phyloP scores from a whole-genome alignment of 2,113 vertebrate species.

The Tonatia bakeri region DNA sequence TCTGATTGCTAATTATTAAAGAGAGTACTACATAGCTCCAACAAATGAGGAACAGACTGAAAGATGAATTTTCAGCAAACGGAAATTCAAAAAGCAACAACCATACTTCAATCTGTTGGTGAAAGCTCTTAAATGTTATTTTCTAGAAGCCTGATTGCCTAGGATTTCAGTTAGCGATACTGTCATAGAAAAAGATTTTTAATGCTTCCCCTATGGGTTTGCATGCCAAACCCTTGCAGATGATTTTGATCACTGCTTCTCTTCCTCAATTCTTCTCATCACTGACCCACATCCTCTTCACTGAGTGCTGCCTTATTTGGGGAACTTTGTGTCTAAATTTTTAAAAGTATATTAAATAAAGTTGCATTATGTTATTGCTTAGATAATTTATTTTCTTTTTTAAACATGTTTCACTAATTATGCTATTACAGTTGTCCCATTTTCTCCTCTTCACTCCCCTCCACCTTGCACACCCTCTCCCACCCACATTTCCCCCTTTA shows the following conservation, averaged over 20 bases:
- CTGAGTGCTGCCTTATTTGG: background rate
- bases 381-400: background rate
- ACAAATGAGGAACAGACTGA: background rate
- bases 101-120: conserved; percentile 28
- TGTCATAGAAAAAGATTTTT: background rate
- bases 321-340: background rate
- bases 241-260: background rate
- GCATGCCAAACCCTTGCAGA: background rate
- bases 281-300: background rate
- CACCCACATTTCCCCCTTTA: no score
- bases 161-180: conserved; percentile 17
- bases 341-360: background rate
- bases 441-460: no score
- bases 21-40: conserved; percentile 12
- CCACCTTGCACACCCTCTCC: no score
- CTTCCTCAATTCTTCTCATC: background rate
- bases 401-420: no score
- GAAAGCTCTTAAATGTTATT: background rate
- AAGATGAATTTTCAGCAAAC: conserved; percentile 49
- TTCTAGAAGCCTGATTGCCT: conserved; percentile 47
- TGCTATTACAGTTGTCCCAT: no score
- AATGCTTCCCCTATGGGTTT: background rate
- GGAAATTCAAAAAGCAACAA: conserved; percentile 45
- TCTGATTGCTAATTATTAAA: conserved; percentile 66
- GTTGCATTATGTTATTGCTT: background rate